Evolutionary conservation across 2,113 vertebrate genomes (phyloP).

Genomic region (Isichthys henryi): DNA sequence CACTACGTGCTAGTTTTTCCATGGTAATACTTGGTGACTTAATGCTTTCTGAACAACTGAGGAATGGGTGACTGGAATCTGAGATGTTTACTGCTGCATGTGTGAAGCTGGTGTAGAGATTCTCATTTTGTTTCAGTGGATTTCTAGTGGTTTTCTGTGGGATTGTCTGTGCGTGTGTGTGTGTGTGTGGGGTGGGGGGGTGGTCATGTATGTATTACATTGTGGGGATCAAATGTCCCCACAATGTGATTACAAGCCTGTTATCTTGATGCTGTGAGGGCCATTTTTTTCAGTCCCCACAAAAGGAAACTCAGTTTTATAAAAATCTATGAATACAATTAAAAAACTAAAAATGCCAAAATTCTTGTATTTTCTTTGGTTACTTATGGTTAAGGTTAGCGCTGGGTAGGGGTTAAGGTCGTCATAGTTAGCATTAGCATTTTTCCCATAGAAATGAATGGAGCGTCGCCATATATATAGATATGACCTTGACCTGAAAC

Average conservation of each 20-base stretch:
- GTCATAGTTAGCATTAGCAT: not conserved
- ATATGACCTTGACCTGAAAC: not conserved
- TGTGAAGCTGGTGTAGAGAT: not conserved
- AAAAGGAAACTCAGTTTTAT: not conserved
- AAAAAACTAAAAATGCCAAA: not conserved
- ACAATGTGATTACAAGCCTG: not conserved
- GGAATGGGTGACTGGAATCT: not conserved
- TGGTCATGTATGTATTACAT: not conserved
- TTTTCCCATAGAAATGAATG: not conserved
- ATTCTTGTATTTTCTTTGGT: not conserved
- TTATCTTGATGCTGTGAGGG: not conserved
- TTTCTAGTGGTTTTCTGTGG: not conserved
- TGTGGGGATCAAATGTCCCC: not conserved
- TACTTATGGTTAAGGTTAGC: not conserved
- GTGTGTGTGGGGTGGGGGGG: not conserved
- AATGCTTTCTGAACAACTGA: not conserved
- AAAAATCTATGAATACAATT: not conserved
- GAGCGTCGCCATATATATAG: not conserved
- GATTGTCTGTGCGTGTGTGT: not conserved
- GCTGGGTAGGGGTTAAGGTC: not conserved
- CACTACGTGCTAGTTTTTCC: not conserved
- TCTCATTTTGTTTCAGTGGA: not conserved
- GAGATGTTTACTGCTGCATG: not conserved
- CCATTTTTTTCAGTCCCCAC: not conserved
- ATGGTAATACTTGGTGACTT: not conserved